Evolutionary conservation across 2,888 invertebrate genomes (phyloP).

Genomic region (Thyatira batis): DNA sequence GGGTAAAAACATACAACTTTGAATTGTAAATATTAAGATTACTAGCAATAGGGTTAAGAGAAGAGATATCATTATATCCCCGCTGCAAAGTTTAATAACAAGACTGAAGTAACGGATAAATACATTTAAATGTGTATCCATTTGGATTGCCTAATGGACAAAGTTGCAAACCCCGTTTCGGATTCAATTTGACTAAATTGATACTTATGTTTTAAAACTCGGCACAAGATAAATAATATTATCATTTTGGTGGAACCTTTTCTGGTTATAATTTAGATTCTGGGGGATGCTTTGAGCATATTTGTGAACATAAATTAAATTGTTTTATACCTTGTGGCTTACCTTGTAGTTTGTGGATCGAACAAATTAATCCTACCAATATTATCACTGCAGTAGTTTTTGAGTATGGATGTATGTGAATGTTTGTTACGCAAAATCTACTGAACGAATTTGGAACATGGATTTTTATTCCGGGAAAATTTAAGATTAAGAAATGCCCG

Average conservation of each 20-base stretch:
- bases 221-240: not conserved
- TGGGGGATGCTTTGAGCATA: not conserved
- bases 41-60: too few species aligned
- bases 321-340: not conserved
- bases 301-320: not conserved
- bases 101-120: conserved; percentile 21
- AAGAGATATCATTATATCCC: not conserved
- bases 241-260: not conserved
- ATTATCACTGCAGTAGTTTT: too few species aligned
- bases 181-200: conserved; percentile 22
- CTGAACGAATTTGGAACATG: too few species aligned
- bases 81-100: conserved; percentile 19
- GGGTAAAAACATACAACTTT: too few species aligned
- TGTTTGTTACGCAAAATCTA: too few species aligned
- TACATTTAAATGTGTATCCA: conserved; percentile 24
- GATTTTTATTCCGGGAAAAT: too few species aligned
- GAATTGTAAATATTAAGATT: too few species aligned
- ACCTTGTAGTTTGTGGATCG: too few species aligned
- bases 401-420: too few species aligned
- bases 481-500: too few species aligned
- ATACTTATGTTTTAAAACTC: conserved; percentile 22
- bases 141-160: conserved; percentile 27
- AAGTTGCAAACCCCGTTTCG: conserved; percentile 25
- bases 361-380: too few species aligned
- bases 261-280: not conserved